Base-by-base conservation (phyloP, 1,140 invertebrate species). In the Pomacea maculata region DNA sequence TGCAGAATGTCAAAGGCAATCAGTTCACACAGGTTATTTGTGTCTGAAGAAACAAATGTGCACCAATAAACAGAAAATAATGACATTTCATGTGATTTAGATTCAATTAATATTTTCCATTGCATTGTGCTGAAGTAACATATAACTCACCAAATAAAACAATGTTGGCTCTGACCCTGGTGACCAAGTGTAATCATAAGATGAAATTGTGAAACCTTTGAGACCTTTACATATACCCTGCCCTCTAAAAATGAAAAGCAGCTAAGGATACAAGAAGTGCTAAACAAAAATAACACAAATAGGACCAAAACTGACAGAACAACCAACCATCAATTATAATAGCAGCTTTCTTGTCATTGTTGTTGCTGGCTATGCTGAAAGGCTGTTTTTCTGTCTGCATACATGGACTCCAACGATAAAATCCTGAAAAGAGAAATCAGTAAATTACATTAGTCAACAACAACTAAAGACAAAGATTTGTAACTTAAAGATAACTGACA, bases 1-100 rank as follows among this genome's bases (percentile, higher is more conserved):
- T 89, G 85, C n/a, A 91, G 85, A 19, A 87, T 85, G 80, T 90
- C 89, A 86, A 88, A 90, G 21, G 89, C 86, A 71, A 91, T 80
- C 9, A 87, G 85, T 67, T 89, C 89, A 79, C 82, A 85, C 79
- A 85, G 83, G 45, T 82, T 78, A 72, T 87, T 86, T 75, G 83
- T 70, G 81, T 81, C 85, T 88, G 80, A 34, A 85, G 82, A 15
- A 67, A 78, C 21, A 83, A n/a, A 61, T 74, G n/a, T 45, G 65
- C 52, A 75, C 25, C n/a, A n/a, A 77, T 21, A 61, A 61, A 1
- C 1, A 61, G 15, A 61, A 45, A 45, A 45, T 45, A 45, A 45
- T 45, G 34, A 45, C 34, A 45, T 45, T 45, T 45, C 34, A 45
- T 45, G 34, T 45, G 34, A 45, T 45, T 45, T 45, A 45, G 34